Conservation (phyloP, 1,140 invertebrate genomes). For the Bacillus rossius region DNA sequence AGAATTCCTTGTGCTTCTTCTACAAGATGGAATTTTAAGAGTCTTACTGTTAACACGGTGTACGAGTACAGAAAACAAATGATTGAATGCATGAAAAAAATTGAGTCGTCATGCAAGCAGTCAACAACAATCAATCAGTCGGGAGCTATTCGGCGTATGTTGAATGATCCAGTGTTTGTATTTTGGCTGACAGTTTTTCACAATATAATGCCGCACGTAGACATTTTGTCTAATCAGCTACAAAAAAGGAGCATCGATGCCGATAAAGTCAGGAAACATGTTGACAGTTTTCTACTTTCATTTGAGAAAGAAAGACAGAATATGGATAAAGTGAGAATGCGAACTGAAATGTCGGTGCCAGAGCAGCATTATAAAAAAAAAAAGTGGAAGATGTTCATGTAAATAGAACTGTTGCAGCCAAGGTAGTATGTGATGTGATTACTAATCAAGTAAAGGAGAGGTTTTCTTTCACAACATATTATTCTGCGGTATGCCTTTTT, state of each 20-base stretch:
- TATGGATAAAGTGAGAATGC: constrained; percentile 7
- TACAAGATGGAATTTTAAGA: constrained; percentile 20
- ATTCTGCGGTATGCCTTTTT: constrained; percentile 22
- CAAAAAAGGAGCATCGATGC: constrained; percentile 16
- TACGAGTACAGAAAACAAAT: constrained; percentile 17
- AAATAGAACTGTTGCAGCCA: constrained; percentile 16
- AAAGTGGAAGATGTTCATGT: constrained; percentile 11
- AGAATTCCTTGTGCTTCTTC: constrained; percentile 13
- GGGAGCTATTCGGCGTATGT: constrained; percentile 7
- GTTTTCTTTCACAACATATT: constrained; percentile 20
- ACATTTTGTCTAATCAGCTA: constrained; percentile 22
- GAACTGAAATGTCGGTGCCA: constrained; percentile 17
- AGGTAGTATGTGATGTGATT: constrained; percentile 22
- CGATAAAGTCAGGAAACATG: constrained; percentile 17
- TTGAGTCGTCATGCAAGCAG: constrained; percentile 9
- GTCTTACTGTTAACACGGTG: constrained; percentile 7
- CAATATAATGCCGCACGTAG: constrained; percentile 23
- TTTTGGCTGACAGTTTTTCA: constrained; percentile 24
- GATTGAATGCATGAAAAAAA: constrained; percentile 16
- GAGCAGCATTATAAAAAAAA: constrained; percentile 1
- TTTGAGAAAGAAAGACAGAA: constrained; percentile 1
- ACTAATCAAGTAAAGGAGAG: constrained; percentile 18
- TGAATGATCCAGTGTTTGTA: constrained; percentile 21
- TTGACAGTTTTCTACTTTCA: constrained; percentile 18
- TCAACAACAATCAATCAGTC: constrained; percentile 10